Percentiles rank a stretch among this genome's conserved stretches.
Evolutionary conservation across 2,113 vertebrate genomes (phyloP).

Genomic region (Patagioenas fasciata): DNA sequence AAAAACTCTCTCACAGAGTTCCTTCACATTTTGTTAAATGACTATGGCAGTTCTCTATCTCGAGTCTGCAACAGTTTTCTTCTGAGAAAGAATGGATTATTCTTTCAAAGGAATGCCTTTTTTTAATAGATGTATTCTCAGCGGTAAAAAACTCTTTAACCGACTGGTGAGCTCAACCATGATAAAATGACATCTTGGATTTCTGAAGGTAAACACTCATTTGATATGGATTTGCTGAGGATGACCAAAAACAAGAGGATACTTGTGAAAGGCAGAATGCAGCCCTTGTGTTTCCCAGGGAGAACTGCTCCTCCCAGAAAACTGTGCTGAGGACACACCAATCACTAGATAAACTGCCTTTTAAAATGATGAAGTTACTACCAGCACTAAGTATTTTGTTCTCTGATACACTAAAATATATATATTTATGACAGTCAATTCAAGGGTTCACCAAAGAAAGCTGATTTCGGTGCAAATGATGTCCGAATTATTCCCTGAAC

Average conservation of each 20-base stretch:
- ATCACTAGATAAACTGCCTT: neutral
- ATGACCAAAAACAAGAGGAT: constrained; percentile 4
- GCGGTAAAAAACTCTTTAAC: neutral
- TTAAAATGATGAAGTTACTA: neutral
- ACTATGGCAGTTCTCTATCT: neutral
- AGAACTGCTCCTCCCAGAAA: neutral
- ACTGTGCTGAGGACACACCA: neutral
- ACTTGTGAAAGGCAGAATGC: constrained; percentile 22
- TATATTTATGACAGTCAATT: neutral
- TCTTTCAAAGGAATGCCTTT: neutral
- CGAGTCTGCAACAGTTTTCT: neutral
- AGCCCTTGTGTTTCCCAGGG: neutral
- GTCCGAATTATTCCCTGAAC: neutral
- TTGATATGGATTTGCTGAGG: neutral
- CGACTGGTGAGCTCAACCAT: neutral
- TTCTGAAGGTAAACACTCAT: constrained; percentile 15
- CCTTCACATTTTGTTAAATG: neutral
- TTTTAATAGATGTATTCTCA: neutral
- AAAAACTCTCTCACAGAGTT: neutral
- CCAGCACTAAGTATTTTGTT: neutral
- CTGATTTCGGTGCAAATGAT: neutral
- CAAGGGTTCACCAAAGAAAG: neutral
- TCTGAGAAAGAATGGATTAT: neutral
- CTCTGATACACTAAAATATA: neutral
- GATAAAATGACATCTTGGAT: neutral